Conservation (phyloP, 2,888 invertebrate species). For the Pseudeuparius sepicola region DNA sequence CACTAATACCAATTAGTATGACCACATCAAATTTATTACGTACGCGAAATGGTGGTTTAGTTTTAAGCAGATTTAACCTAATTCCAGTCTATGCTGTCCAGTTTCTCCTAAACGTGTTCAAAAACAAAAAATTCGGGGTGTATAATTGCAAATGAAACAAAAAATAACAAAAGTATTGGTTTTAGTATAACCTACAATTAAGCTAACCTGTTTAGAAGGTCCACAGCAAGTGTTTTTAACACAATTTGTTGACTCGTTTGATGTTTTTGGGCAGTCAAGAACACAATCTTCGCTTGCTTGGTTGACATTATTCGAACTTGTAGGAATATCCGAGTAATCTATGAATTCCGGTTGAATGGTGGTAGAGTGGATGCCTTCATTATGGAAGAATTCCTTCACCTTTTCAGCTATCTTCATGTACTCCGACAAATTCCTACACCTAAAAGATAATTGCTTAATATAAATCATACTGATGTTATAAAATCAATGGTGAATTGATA, state of each 20-base stretch:
- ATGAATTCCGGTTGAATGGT: slow-evolving; percentile 98
- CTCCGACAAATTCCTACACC: slow-evolving; percentile 86
- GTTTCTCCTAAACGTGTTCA: too few relatives aligned
- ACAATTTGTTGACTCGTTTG: slow-evolving; percentile 49
- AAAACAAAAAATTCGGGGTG: too few relatives aligned
- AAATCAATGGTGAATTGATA: too few relatives aligned
- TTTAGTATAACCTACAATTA: too few relatives aligned
- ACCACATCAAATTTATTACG: too few relatives aligned
- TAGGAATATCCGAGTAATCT: slow-evolving; percentile 53
- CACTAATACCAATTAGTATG: too few relatives aligned
- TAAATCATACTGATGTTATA: background rate
- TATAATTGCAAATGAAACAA: too few relatives aligned
- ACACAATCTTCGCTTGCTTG: slow-evolving; percentile 62
- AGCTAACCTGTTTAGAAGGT: slow-evolving; percentile 65
- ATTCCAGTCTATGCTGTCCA: too few relatives aligned
- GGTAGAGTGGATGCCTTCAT: slow-evolving; percentile 96
- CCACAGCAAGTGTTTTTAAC: slow-evolving; percentile 84
- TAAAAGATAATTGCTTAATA: slow-evolving; percentile 30
- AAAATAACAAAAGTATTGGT: too few relatives aligned
- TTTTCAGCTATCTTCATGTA: slow-evolving; percentile 96
- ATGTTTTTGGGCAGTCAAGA: slow-evolving; percentile 78
- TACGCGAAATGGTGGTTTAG: too few relatives aligned
- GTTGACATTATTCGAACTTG: slow-evolving; percentile 28
- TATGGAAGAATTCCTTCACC: slow-evolving; percentile 95
- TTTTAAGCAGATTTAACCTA: too few relatives aligned